These are phyloP conservation scores for Chiloscyllium punctatum DNA, from an alignment of 2,797 vertebrate species.

Conservation along the genomic window DNA sequence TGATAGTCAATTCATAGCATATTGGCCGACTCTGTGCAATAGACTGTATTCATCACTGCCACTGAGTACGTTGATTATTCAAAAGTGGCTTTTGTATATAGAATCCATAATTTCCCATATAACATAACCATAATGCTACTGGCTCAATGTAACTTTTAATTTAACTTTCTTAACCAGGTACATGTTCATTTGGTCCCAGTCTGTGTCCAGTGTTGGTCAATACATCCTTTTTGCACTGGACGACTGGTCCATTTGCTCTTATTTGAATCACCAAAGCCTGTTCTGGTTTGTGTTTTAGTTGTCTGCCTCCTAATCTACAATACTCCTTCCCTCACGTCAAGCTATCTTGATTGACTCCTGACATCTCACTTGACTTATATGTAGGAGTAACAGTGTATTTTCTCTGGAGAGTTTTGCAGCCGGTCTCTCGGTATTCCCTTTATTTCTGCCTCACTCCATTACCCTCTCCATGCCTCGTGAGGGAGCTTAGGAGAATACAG, in stretches of 20 bases:
- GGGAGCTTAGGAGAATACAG: neutral
- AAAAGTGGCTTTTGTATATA: neutral
- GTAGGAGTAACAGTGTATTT: neutral
- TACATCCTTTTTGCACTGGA: neutral
- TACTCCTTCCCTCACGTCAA: neutral
- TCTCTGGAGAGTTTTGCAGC: neutral
- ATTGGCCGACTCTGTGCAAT: constrained; percentile 13
- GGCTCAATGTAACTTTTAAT: neutral
- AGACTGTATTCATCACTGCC: neutral
- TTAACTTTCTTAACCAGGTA: neutral
- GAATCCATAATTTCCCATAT: neutral
- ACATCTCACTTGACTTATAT: neutral
- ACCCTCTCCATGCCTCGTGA: neutral
- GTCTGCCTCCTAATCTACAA: neutral
- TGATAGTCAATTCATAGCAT: neutral
- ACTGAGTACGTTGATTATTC: neutral
- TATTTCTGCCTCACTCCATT: neutral
- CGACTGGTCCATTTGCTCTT: neutral
- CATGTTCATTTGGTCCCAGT: neutral
- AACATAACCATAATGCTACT: neutral
- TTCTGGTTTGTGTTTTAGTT: neutral
- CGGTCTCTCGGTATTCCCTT: neutral
- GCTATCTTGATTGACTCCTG: neutral
- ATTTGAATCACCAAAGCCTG: neutral
- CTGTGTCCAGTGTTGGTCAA: neutral